A percentile compares a stretch with the other conserved stretches of the same genome.
These are phyloP conservation scores for Eubasilissa splendida DNA, from an alignment of 2,888 invertebrate species.

Conservation along the genomic window DNA sequence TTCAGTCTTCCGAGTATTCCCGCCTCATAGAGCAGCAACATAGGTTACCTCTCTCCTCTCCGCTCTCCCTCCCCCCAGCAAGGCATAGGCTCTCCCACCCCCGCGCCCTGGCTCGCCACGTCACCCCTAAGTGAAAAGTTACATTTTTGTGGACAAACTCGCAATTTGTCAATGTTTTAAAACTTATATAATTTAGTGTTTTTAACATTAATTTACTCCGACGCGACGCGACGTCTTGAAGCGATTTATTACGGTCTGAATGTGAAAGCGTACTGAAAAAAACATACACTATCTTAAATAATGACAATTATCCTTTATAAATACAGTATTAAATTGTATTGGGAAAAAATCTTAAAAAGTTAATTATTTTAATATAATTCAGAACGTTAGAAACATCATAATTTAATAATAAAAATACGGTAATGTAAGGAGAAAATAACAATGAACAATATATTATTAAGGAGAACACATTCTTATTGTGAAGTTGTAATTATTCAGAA, in stretches of 20 bases:
- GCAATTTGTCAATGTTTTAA: constrained; percentile 35
- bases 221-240: constrained; percentile 5
- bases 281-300: too few relatives aligned
- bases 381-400: too few relatives aligned
- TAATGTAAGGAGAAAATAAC: too few relatives aligned
- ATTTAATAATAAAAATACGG: too few relatives aligned
- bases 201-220: constrained; percentile 15
- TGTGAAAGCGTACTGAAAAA: not conserved
- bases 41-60: constrained; percentile 25
- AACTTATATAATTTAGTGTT: constrained; percentile 28
- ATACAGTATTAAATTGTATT: too few relatives aligned
- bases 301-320: too few relatives aligned
- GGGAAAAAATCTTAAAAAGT: too few relatives aligned
- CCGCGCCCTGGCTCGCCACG: not conserved
- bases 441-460: too few relatives aligned
- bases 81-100: constrained; percentile 2
- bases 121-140: constrained; percentile 33
- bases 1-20: constrained; percentile 19
- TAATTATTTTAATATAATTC: too few relatives aligned
- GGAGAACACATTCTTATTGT: too few relatives aligned
- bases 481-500: too few relatives aligned
- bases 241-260: constrained; percentile 26
- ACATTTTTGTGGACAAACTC: constrained; percentile 33
- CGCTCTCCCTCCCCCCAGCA: not conserved
- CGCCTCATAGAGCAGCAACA: constrained; percentile 1